Base-by-base conservation (phyloP, 2,113 vertebrate genomes). In the Psilopogon haemacephalus region DNA sequence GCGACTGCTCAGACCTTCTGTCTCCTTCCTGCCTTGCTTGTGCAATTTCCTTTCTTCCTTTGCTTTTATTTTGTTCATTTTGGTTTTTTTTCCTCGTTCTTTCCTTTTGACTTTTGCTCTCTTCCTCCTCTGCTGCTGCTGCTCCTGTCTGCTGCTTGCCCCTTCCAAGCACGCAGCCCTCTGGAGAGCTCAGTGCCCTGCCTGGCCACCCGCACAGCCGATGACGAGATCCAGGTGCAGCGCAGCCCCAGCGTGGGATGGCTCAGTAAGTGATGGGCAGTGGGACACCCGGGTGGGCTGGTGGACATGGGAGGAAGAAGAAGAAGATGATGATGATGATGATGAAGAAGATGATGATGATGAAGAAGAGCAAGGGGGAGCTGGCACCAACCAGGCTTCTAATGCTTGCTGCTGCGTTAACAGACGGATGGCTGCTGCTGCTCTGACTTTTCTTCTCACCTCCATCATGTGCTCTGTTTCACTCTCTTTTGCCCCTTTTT, bases 161-260 rank as follows among this genome's bases (percentile, higher is more conserved):
- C 97, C 93, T 86, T 97, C 97, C 98, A 97, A 99, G 99, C 98
- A 67, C 98, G 98, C 97, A 99, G 98, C 98, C 98, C 98, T 2
- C 98, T 99, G 85, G 98, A 98, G 97, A 99, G 97, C 97, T 99
- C 99, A 35, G 97, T 99, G 98, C 98, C 98, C 97, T 99, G 99
- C 97, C 98, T 99, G 95, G 98, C 98, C 80, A 98, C 98, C 79
- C 98, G 97, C 97, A 98, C 98, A 50, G 92, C 97, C 86, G 98
- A 98, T 15, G 98, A 99, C 95, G 98, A 98, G 84, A 95, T 99
- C 94, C 97, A 97, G 95, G 97, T 97, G 96, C 98, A 97, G 89
- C 98, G 97, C 97, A 98, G 98, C 97, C 97, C 98, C 97, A 99
- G 98, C 97, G 97, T 98, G 98, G 99, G 98, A 98, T 99, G 98